Percentiles rank a stretch among this genome's conserved stretches.
Evolutionary conservation across 2,888 invertebrate genomes (phyloP).

Genomic region (Nephrotoma flavescens): DNA sequence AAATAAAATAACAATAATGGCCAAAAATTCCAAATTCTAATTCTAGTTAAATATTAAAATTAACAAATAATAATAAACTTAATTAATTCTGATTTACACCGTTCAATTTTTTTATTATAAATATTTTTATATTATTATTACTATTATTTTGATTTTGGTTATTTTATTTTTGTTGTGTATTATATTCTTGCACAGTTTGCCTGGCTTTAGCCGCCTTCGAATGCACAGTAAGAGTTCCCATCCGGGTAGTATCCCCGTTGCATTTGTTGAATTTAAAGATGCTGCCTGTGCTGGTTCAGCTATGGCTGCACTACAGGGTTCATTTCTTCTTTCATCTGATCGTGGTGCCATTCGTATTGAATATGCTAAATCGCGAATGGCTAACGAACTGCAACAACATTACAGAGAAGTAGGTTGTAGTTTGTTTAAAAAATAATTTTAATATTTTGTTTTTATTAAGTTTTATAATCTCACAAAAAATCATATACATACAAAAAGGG

Average conservation of each 20-base stretch:
- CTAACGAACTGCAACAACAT: constrained; percentile 22
- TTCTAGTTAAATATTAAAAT: neutral
- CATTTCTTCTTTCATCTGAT: constrained; percentile 88
- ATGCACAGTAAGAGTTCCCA: constrained; percentile 69
- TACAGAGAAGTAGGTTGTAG: constrained; percentile 4
- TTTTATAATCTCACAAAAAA: neutral
- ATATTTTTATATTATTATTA: neutral
- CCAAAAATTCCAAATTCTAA: no score
- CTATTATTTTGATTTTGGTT: neutral
- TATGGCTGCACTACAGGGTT: constrained; percentile 88
- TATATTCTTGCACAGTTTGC: constrained; percentile 54
- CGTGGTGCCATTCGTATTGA: constrained; percentile 97
- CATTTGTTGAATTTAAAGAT: constrained; percentile 96
- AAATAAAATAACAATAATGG: no score
- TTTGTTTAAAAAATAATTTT: neutral
- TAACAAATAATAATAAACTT: neutral
- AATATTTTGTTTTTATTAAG: neutral
- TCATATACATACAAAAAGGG: neutral
- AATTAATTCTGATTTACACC: neutral
- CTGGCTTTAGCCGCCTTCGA: constrained; percentile 96
- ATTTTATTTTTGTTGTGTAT: constrained; percentile 3
- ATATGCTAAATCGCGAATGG: constrained; percentile 98
- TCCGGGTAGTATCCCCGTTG: constrained; percentile 65
- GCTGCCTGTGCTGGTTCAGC: constrained; percentile 83
- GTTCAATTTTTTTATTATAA: neutral